A percentile compares a stretch with the other conserved stretches of the same genome.
Evolutionary conservation across 2,797 vertebrate genomes (phyloP).

Genomic region (Cetoscarus ocellatus): DNA sequence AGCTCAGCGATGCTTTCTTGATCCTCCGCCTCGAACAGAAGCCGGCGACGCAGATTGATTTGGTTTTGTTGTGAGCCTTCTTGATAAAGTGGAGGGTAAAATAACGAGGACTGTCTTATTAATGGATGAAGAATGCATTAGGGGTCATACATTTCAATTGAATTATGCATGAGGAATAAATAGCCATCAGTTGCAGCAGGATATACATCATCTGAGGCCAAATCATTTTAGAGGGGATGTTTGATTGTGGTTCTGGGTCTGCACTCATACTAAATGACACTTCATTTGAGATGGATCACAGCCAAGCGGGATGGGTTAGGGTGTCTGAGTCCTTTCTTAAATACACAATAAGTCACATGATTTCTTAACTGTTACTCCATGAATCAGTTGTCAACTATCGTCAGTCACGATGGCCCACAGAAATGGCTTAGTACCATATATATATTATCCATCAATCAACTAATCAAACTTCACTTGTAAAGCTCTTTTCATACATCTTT

Average conservation of each 20-base stretch:
- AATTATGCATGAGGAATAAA: slow-evolving; percentile 76
- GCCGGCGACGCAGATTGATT: slow-evolving; percentile 71
- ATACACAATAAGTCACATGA: slow-evolving; percentile 18
- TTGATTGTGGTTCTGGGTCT: slow-evolving; percentile 44
- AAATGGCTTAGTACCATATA: too few relatives aligned
- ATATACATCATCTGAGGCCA: slow-evolving; percentile 44
- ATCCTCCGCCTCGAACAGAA: not conserved
- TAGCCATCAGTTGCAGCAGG: slow-evolving; percentile 38
- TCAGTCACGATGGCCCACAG: too few relatives aligned
- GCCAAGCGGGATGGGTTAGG: slow-evolving; percentile 7
- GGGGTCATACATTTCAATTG: slow-evolving; percentile 64
- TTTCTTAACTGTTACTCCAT: not conserved
- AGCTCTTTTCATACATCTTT: too few relatives aligned
- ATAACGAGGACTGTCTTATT: slow-evolving; percentile 76
- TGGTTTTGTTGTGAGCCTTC: slow-evolving; percentile 64
- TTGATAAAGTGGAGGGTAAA: slow-evolving; percentile 64
- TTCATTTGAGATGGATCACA: slow-evolving; percentile 14
- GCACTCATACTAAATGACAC: slow-evolving; percentile 40
- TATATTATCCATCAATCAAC: too few relatives aligned
- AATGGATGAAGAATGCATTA: slow-evolving; percentile 67
- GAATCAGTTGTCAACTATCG: too few relatives aligned
- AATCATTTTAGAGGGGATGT: slow-evolving; percentile 36
- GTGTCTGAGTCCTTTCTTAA: slow-evolving; percentile 19
- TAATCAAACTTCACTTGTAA: too few relatives aligned
- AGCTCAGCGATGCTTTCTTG: slow-evolving; percentile 44